A percentile compares a stretch with the other conserved stretches of the same genome.
Evolutionary conservation across 37 sponge, comb jelly and placozoan species (phyloP).

Genomic region (Oscarella lobularis): DNA sequence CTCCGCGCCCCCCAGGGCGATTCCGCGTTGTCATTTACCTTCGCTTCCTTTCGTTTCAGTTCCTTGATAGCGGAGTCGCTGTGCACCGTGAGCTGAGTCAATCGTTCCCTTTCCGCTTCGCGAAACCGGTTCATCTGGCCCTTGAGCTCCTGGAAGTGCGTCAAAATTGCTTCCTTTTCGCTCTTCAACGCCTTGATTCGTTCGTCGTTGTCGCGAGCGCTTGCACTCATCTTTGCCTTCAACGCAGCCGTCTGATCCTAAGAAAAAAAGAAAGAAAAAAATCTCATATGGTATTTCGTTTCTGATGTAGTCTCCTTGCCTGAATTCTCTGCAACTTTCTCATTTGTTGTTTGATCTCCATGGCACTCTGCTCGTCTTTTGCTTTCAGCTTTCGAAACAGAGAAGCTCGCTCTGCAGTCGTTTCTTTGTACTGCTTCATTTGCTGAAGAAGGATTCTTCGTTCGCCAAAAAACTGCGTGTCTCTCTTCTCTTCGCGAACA

Average conservation of each 20-base stretch:
- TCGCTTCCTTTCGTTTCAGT: conserved; percentile 10
- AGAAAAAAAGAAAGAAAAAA: not conserved
- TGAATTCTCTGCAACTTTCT: conserved; percentile 74
- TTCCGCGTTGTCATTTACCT: too few relatives aligned
- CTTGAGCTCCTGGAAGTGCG: conserved; percentile 69
- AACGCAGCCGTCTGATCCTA: conserved; percentile 45
- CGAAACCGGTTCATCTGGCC: conserved; percentile 71
- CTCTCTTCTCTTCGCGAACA: too few relatives aligned
- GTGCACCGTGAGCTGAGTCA: not conserved
- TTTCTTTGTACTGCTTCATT: conserved; percentile 74
- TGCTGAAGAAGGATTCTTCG: conserved; percentile 40
- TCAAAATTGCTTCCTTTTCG: conserved; percentile 60
- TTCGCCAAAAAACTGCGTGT: too few relatives aligned
- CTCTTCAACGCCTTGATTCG: conserved; percentile 28
- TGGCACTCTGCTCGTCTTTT: conserved; percentile 69
- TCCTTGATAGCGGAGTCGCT: conserved; percentile 13
- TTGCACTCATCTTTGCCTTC: conserved; percentile 59
- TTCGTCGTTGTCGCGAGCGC: conserved; percentile 61
- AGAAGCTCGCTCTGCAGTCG: conserved; percentile 79
- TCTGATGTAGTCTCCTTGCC: too few relatives aligned
- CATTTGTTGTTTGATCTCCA: conserved; percentile 79
- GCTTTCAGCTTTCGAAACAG: conserved; percentile 79
- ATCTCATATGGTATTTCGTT: too few relatives aligned
- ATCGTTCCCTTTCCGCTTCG: conserved; percentile 62
- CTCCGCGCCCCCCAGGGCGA: too few relatives aligned